Conservation (phyloP, 1,140 invertebrate species). For the Aphaenogaster rudis region DNA sequence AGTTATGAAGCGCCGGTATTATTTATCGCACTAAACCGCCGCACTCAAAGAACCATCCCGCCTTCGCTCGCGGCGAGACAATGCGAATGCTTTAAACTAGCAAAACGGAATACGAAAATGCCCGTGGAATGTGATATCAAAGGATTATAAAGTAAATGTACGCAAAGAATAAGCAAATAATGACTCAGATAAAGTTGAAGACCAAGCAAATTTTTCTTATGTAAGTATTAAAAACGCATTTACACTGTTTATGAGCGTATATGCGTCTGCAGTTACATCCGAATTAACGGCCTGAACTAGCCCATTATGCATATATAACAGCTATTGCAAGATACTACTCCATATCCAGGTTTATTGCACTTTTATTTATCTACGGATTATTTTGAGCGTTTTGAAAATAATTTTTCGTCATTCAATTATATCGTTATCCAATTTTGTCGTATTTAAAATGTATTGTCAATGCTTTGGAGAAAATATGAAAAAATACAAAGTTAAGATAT, state of each 20-base stretch:
- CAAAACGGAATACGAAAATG: slow-evolving; percentile 53
- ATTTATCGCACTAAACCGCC: slow-evolving; percentile 56
- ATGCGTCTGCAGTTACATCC: not conserved
- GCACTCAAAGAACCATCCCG: slow-evolving; percentile 53
- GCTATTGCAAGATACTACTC: not conserved
- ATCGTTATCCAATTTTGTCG: not conserved
- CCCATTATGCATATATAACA: not conserved
- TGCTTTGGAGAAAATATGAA: not conserved
- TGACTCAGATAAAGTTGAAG: slow-evolving; percentile 11
- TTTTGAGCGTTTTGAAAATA: not conserved
- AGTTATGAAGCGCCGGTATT: slow-evolving; percentile 54
- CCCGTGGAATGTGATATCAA: slow-evolving; percentile 33
- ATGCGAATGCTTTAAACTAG: slow-evolving; percentile 33
- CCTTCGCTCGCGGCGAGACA: slow-evolving; percentile 30
- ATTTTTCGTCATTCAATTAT: not conserved
- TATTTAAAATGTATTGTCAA: not conserved
- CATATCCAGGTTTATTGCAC: not conserved
- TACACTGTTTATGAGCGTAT: not conserved
- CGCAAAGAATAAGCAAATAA: slow-evolving; percentile 37
- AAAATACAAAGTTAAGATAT: not conserved
- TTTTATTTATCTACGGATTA: not conserved
- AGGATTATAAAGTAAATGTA: slow-evolving; percentile 51
- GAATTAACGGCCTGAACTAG: not conserved
- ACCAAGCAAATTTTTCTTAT: slow-evolving; percentile 19
- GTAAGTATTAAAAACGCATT: slow-evolving; percentile 21